Percentiles rank a stretch among this genome's conserved stretches.
These are phyloP conservation scores for Cossypha dichroa DNA, from an alignment of 2,797 vertebrate species.

Conservation along the genomic window DNA sequence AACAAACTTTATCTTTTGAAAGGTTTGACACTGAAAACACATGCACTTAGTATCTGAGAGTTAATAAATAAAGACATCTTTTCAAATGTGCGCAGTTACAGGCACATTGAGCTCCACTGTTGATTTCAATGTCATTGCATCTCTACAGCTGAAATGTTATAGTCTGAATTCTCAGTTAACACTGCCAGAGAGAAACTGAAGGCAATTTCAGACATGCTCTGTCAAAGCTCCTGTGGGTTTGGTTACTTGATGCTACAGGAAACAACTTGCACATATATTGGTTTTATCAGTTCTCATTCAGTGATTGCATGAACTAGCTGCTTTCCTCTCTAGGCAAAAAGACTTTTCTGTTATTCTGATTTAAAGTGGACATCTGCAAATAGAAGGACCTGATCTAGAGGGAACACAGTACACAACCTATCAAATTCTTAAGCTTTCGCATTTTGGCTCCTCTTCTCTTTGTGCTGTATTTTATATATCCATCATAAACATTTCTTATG, in stretches of 20 bases:
- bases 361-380: not conserved
- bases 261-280: not conserved
- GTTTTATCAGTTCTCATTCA: not conserved
- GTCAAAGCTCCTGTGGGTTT: not conserved
- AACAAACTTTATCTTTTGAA: not conserved
- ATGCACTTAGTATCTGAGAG: not conserved
- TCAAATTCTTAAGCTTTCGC: not conserved
- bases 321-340: not conserved
- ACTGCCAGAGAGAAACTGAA: not conserved
- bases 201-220: not conserved
- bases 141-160: not conserved
- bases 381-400: not conserved
- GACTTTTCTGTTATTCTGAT: not conserved
- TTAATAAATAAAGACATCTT: not conserved
- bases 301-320: not conserved
- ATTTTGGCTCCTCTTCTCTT: not conserved
- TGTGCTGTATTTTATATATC: not conserved
- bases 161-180: not conserved
- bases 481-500: not conserved
- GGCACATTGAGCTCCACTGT: not conserved
- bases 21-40: not conserved
- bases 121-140: not conserved
- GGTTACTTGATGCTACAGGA: not conserved
- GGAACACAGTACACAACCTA: not conserved
- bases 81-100: not conserved